phyloP scores from a whole-genome alignment of 2,113 vertebrate species.

The Chrysemys picta region DNA sequence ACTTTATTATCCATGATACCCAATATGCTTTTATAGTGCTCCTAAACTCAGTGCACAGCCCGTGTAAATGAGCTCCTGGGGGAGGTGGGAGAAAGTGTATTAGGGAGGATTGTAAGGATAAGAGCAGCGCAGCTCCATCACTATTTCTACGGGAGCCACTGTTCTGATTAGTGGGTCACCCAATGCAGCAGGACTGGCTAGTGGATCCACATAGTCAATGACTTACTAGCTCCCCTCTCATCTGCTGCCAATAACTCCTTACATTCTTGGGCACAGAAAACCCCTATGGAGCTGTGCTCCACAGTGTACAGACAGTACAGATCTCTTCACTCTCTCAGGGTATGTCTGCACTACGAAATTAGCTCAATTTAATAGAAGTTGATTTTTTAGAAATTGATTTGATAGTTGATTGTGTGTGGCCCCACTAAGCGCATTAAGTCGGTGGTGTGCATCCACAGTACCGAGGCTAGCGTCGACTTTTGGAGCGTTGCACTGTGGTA shows the following conservation, averaged over 20 bases:
- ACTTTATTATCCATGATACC: not conserved
- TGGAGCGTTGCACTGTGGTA: too few species aligned
- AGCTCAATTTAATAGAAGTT: too few species aligned
- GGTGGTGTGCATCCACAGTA: too few species aligned
- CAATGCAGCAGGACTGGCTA: not conserved
- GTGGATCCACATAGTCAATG: not conserved
- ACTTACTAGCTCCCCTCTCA: not conserved
- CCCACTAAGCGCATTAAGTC: too few species aligned
- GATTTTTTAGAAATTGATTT: too few species aligned
- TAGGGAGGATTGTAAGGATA: not conserved
- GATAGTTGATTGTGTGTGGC: too few species aligned
- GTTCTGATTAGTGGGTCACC: not conserved
- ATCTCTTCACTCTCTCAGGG: not conserved
- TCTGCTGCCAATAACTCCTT: not conserved
- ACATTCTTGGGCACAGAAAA: not conserved
- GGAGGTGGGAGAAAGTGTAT: not conserved
- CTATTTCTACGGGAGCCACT: not conserved
- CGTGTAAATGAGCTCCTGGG: not conserved
- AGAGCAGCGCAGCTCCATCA: not conserved
- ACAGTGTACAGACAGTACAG: not conserved
- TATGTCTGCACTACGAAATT: too few species aligned
- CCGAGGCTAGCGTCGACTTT: too few species aligned
- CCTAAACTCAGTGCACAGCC: accelerated
- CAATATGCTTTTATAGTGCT: accelerated
- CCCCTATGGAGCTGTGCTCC: not conserved